Percentiles rank a stretch among this genome's conserved stretches.
These are phyloP conservation scores for Takifugu bimaculatus DNA, from an alignment of 2,113 vertebrate genomes.

Conservation along the genomic window DNA sequence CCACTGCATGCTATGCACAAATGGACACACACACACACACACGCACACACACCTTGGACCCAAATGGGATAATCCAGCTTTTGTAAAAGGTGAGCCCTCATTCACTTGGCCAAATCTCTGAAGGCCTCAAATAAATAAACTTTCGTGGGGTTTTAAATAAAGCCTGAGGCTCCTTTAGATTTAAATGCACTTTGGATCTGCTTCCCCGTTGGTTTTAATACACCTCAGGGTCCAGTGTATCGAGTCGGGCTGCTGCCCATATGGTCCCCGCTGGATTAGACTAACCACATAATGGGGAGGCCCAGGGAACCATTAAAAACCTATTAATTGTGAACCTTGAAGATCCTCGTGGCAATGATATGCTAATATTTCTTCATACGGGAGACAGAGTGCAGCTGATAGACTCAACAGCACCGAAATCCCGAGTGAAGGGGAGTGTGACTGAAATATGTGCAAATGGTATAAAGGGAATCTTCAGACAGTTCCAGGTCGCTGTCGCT, in stretches of 20 bases:
- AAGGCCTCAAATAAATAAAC: slow-evolving; percentile 66
- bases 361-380: slow-evolving; percentile 64
- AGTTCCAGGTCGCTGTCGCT: slow-evolving; percentile 43
- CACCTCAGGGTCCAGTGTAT: slow-evolving; percentile 50
- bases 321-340: slow-evolving; percentile 70
- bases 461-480: slow-evolving; percentile 23
- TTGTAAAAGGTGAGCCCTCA: slow-evolving; percentile 35
- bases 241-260: slow-evolving; percentile 62
- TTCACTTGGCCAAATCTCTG: slow-evolving; percentile 28
- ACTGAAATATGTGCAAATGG: slow-evolving; percentile 17
- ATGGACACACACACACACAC: slow-evolving; percentile 1
- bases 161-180: slow-evolving; percentile 38
- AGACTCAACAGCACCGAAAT: slow-evolving; percentile 22
- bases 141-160: slow-evolving; percentile 51
- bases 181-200: slow-evolving; percentile 51
- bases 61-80: slow-evolving; percentile 32
- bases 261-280: slow-evolving; percentile 66
- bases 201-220: slow-evolving; percentile 43
- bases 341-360: slow-evolving; percentile 60
- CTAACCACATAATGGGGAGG: slow-evolving; percentile 61
- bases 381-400: slow-evolving; percentile 31
- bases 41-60: slow-evolving; percentile 1
- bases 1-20: neutral
- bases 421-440: slow-evolving; percentile 5
- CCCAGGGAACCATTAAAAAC: slow-evolving; percentile 70